Evolutionary conservation across 92 coral and sea anemone genomes (phyloP).

Genomic region (Zoanthus sansibaricus): DNA sequence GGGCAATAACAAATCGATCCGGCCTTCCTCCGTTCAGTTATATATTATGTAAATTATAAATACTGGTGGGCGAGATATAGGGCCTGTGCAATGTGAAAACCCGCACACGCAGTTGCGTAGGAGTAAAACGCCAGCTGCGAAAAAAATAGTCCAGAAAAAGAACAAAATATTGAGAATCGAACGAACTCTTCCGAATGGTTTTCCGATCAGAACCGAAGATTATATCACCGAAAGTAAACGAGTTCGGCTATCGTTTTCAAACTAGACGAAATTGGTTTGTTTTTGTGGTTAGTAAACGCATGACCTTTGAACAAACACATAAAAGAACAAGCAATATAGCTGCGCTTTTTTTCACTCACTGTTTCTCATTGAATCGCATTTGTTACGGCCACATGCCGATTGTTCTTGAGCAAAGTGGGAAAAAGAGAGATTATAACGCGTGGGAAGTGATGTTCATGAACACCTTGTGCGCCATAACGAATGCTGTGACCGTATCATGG

Average conservation of each 20-base stretch:
- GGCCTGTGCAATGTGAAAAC: slow-evolving; percentile 9
- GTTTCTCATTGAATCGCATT: slow-evolving; percentile 8
- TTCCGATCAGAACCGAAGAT: slow-evolving; percentile 16
- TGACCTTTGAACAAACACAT: background rate
- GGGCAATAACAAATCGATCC: background rate
- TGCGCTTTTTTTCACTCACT: background rate
- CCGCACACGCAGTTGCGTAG: slow-evolving; percentile 23
- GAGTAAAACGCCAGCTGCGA: slow-evolving; percentile 15
- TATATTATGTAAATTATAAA: slow-evolving; percentile 12
- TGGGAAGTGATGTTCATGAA: background rate
- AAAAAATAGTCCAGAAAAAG: background rate
- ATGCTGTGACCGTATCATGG: background rate
- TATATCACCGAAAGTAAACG: background rate
- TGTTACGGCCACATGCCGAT: slow-evolving; percentile 16
- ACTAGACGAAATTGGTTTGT: background rate
- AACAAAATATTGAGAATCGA: background rate
- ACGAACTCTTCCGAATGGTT: slow-evolving; percentile 19
- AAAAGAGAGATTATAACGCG: background rate
- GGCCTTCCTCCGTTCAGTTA: slow-evolving; percentile 3
- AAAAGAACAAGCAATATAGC: background rate
- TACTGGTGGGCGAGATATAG: slow-evolving; percentile 29
- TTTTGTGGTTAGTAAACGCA: background rate
- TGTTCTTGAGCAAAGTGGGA: background rate
- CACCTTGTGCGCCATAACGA: too few relatives aligned
- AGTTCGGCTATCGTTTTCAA: background rate